Conservation (phyloP, 2,113 vertebrate genomes). For the Talpa occidentalis region DNA sequence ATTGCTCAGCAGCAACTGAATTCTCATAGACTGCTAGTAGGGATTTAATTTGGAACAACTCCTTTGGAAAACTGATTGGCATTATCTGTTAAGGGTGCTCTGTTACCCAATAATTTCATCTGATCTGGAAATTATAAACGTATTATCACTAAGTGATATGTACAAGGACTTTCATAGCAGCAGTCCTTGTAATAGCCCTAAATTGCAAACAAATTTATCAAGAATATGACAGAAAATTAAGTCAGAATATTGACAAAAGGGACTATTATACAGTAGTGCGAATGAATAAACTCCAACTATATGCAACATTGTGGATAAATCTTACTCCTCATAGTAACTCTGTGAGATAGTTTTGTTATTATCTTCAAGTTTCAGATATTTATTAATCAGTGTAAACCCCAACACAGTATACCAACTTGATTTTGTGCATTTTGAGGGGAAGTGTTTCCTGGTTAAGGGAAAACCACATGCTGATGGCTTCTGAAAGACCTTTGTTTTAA, state of each 20-base stretch:
- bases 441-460: too few species aligned
- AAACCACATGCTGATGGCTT: too few species aligned
- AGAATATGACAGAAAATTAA: neutral
- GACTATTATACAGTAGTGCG: neutral
- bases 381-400: too few species aligned
- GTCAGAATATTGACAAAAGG: neutral
- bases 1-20: neutral
- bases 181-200: neutral
- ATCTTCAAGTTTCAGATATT: too few species aligned
- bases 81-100: neutral
- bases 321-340: neutral
- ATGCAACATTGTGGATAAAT: neutral
- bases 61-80: neutral
- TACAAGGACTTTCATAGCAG: neutral
- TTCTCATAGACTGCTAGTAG: neutral
- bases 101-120: neutral
- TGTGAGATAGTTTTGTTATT: neutral
- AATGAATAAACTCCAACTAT: neutral
- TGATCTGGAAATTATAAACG: neutral
- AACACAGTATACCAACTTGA: too few species aligned
- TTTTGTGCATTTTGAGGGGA: too few species aligned
- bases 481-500: too few species aligned
- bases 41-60: neutral
- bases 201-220: slow-evolving; percentile 16
- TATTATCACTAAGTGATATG: neutral